Conservation (phyloP, 2,797 vertebrate species). For the Cheirogaleus major region DNA sequence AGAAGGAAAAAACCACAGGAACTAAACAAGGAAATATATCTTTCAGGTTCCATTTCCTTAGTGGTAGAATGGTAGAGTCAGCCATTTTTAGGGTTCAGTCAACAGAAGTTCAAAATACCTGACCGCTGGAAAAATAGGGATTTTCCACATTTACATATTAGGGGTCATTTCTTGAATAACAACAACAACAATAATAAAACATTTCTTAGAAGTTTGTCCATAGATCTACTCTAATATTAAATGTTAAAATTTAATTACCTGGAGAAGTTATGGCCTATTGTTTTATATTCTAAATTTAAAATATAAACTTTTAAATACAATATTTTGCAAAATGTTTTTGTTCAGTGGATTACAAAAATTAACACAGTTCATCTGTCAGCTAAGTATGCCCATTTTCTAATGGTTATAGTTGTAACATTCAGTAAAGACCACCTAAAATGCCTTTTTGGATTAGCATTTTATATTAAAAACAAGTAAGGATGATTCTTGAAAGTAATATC, state of each 20-base stretch:
- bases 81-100: slow-evolving; percentile 70
- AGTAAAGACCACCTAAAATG: background rate
- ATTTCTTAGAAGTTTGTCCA: background rate
- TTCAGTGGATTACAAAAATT: background rate
- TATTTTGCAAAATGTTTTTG: background rate
- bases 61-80: slow-evolving; percentile 71
- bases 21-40: slow-evolving; percentile 82
- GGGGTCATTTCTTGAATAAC: slow-evolving; percentile 45
- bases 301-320: background rate
- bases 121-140: slow-evolving; percentile 76
- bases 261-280: background rate
- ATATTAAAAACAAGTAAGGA: background rate
- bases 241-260: slow-evolving; percentile 19
- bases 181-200: slow-evolving; percentile 56
- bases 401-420: background rate
- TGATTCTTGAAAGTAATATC: background rate
- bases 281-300: slow-evolving; percentile 18
- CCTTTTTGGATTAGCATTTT: slow-evolving; percentile 3
- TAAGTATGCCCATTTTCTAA: background rate
- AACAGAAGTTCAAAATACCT: slow-evolving; percentile 70
- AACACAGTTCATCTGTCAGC: background rate
- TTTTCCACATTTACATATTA: slow-evolving; percentile 67
- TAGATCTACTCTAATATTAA: background rate
- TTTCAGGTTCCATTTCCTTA: slow-evolving; percentile 84
- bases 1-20: slow-evolving; percentile 61